Conservation (phyloP, 2,113 vertebrate species). For the Semnopithecus entellus region DNA sequence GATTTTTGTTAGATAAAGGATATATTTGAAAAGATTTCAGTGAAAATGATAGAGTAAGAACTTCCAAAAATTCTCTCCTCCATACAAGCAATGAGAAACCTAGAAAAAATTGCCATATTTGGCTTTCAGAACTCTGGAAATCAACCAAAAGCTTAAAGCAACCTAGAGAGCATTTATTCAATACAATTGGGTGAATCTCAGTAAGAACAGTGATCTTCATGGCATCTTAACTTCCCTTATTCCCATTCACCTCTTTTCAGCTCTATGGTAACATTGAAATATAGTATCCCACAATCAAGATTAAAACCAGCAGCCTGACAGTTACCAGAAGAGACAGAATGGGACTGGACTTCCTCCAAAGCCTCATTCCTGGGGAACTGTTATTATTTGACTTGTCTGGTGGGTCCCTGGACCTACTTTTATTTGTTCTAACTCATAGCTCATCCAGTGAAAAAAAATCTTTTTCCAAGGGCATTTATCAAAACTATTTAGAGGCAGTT, state of each 20-base stretch:
- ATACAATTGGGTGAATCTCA: background rate
- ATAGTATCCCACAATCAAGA: background rate
- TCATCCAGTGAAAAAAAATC: background rate
- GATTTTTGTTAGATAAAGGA: background rate
- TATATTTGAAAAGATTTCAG: background rate
- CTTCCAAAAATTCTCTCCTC: background rate
- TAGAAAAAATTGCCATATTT: background rate
- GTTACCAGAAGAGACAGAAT: background rate
- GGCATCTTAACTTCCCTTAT: background rate
- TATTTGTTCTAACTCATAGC: background rate
- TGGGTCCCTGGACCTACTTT: background rate
- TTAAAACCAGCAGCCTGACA: background rate
- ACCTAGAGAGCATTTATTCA: background rate
- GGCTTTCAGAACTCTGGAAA: background rate
- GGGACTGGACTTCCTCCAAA: background rate
- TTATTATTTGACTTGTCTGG: background rate
- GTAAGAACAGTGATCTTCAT: background rate
- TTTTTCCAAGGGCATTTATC: background rate
- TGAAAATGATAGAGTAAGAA: background rate
- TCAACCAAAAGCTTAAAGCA: background rate
- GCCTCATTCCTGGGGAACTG: background rate
- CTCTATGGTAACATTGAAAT: background rate
- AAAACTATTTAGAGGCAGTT: background rate
- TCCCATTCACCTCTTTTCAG: background rate
- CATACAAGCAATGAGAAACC: background rate